phyloP scores from a whole-genome alignment of 2,113 vertebrate genomes.

The Neolamprologus hecqui region DNA sequence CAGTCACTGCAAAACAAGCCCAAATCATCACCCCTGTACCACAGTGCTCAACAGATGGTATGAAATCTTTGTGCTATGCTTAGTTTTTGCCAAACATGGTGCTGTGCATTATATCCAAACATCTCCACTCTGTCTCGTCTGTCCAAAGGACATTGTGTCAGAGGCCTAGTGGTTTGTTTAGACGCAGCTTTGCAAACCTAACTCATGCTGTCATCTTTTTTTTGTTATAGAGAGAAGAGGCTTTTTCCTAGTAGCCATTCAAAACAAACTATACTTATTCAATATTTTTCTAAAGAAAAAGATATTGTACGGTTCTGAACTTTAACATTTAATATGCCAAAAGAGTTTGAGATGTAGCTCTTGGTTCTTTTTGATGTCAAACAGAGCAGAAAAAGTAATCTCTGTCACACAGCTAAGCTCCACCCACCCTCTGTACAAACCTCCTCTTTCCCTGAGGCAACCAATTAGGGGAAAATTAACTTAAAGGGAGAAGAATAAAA shows the following conservation, averaged over 20 bases:
- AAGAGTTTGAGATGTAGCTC: not conserved
- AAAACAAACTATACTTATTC: not conserved
- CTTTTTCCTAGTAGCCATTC: not conserved
- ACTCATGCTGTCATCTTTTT: not conserved
- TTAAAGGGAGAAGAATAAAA: not conserved
- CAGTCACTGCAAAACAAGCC: not conserved
- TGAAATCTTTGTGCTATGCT: not conserved
- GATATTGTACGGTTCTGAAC: not conserved
- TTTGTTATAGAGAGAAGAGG: not conserved
- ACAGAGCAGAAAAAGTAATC: not conserved
- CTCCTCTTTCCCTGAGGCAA: not conserved
- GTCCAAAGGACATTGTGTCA: not conserved
- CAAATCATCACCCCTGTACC: not conserved
- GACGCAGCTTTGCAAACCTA: not conserved
- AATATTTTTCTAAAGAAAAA: not conserved
- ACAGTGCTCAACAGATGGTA: not conserved
- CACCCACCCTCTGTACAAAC: not conserved
- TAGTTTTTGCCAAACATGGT: not conserved
- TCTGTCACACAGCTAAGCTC: not conserved
- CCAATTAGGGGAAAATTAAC: not conserved
- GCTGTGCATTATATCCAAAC: not conserved
- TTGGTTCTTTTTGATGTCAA: not conserved
- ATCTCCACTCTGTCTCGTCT: not conserved
- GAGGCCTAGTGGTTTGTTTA: not conserved
- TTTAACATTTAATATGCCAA: not conserved